Base-by-base conservation (phyloP, 2,113 vertebrate species). In the Elanus axillaris region DNA sequence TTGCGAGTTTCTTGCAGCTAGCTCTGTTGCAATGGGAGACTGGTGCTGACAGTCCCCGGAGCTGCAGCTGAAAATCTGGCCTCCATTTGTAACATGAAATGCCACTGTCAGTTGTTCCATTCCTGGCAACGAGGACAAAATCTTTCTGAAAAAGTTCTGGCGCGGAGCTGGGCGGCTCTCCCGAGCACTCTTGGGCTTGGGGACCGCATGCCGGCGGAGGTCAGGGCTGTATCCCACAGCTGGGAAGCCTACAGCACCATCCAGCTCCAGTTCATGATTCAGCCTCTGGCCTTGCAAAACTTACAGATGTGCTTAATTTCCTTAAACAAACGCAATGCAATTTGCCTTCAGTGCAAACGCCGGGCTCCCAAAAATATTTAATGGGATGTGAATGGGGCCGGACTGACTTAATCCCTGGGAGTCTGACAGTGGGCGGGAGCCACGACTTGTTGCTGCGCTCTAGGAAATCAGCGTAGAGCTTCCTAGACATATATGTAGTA, bases 241-340 rank as follows among this genome's bases (percentile, higher is more conserved):
- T 72, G 75, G 40, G 75, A 38, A 48, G 18, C 21, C 76, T 15
- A 10, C 85, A 62, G 80, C 72, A 29, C 36, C 13, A 0, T 0
- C 0, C 3, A 52, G 72, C 74, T 88, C 36, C 86, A 81, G 88
- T 3, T 52, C 45, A 8, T 50, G 66, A 86, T 66, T 90, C 91
- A 91, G 62, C 53, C 80, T 19, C 94, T 89, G 96, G 96, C 88
- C 43, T 40, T 25, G 66, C 58, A 47, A 3, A 82, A 8, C 36
- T 9, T 16, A 12, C 94, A 97, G 89, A 78, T 95, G 96, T 69
- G 94, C 89, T 63, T 11, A 1, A 60, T 96, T 93, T 82, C 73
- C 86, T 34, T 10, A 6, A 45, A 25, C 38, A n/a, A 62, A 43
- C 0, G 16, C 22, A 13, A 2, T 3, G 2, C 19, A 2, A 16